phyloP scores from a whole-genome alignment of 2,888 invertebrate genomes.

The Imbricaverruca yamaguchii region DNA sequence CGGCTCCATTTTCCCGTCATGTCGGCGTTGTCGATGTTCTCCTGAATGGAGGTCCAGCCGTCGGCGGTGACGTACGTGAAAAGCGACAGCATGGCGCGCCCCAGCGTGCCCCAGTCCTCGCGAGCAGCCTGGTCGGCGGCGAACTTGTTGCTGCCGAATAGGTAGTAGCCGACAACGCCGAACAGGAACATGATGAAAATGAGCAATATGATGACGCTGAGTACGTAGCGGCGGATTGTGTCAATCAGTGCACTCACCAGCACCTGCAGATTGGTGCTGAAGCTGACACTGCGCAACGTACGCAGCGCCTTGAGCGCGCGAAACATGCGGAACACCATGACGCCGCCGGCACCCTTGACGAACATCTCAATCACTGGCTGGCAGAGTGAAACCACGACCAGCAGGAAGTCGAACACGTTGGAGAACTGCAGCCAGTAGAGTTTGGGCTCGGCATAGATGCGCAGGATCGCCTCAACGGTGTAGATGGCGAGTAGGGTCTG shows the following conservation, averaged over 20 bases:
- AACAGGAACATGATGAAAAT: conserved; percentile 34
- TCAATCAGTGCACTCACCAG: conserved; percentile 34
- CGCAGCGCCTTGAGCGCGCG: conserved; percentile 33
- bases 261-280: conserved; percentile 34
- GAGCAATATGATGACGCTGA: conserved; percentile 34
- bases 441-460: conserved; percentile 34
- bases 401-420: conserved; percentile 34
- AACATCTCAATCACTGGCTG: conserved; percentile 29
- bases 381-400: conserved; percentile 32
- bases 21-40: conserved; percentile 27
- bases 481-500: conserved; percentile 35
- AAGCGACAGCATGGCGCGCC: conserved; percentile 29
- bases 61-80: conserved; percentile 32
- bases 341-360: conserved; percentile 26
- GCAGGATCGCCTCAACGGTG: conserved; percentile 32
- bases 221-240: conserved; percentile 33
- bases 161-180: conserved; percentile 34
- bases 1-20: conserved; percentile 26
- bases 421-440: conserved; percentile 34
- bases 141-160: conserved; percentile 29
- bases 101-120: conserved; percentile 33
- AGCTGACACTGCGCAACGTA: conserved; percentile 33
- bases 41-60: conserved; percentile 34
- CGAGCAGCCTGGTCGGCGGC: conserved; percentile 30
- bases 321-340: conserved; percentile 30